Base-by-base conservation (phyloP, 1,140 invertebrate genomes). In the Venturia canescens region DNA sequence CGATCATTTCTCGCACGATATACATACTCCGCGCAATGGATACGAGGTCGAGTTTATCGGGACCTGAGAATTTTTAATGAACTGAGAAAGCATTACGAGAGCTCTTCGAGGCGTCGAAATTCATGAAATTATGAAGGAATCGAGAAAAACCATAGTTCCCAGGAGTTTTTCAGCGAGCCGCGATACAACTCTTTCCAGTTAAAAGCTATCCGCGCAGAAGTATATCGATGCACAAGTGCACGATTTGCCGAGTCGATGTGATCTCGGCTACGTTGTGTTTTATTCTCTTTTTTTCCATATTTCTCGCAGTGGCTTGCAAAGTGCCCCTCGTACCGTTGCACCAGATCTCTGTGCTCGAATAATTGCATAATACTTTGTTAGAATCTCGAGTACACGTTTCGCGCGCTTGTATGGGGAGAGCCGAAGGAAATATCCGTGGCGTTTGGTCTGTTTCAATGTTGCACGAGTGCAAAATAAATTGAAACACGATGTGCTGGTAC, bases 331-430 rank as follows among this genome's bases (percentile, higher is more conserved):
- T 3, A 57, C 53, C 53, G 53, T 23, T 57, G 21, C 53, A 23
- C 53, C 18, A 57, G 53, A 57, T 57, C 53, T 18, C 16, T 23
- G 21, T 23, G 21, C 0, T 18, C 53, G 53, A 57, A 70, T 79
- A 79, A 79, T 79, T 79, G 77, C 77, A 69, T 69, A 79, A 79
- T 79, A 67, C 38, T 79, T 67, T 79, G 77, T 79, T 79, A 57
- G 53, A 57, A 70, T 78, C 75, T 78, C 53, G 53, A 31, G 26
- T 78, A 63, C 57, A 38, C 21, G 75, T 66, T 78, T 57, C 53
- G 34, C 60, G 53, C 53, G 53, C n/a, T 29, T 76, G 74, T 48
- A 76, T 11, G 21, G 31, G 15, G 23, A 78, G 50, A 78, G 60
- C 75, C 29, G 57, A 57, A 63, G 57, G 18, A 57, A 57, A 57